Conservation (phyloP, 2,797 vertebrate species). For the Tachyglossus aculeatus region DNA sequence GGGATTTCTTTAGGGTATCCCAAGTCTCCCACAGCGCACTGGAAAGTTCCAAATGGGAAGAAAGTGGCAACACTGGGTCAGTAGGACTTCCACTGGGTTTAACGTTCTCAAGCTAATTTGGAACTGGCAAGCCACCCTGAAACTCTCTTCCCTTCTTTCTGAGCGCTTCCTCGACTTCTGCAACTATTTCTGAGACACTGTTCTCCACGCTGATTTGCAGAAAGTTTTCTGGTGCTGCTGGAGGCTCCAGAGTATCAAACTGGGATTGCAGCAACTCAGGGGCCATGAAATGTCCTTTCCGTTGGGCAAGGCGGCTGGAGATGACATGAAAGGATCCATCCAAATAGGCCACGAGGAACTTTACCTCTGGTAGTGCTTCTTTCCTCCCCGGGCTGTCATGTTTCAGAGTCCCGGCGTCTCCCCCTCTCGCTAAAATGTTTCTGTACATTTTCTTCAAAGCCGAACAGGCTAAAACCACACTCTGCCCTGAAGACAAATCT, state of each 20-base stretch:
- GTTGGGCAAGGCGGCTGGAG: slow-evolving; percentile 74
- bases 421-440: slow-evolving; percentile 75
- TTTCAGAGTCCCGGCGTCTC: slow-evolving; percentile 18
- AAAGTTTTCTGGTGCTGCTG: slow-evolving; percentile 78
- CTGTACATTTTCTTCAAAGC: slow-evolving; percentile 88
- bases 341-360: slow-evolving; percentile 83
- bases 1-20: neutral
- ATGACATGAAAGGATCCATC: slow-evolving; percentile 80
- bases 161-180: slow-evolving; percentile 62
- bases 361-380: slow-evolving; percentile 9
- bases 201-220: slow-evolving; percentile 78
- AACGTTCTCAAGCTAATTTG: neutral
- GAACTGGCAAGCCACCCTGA: neutral
- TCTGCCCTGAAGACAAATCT: slow-evolving; percentile 66
- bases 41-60: neutral
- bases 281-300: slow-evolving; percentile 88
- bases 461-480: slow-evolving; percentile 85
- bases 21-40: fast-evolving
- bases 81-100: neutral
- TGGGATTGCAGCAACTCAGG: slow-evolving; percentile 83
- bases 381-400: slow-evolving; percentile 1
- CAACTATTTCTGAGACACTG: slow-evolving; percentile 72
- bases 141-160: slow-evolving; percentile 7
- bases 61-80: slow-evolving; percentile 12
- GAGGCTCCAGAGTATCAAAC: slow-evolving; percentile 84